phyloP scores from a whole-genome alignment of 2,888 invertebrate species.

The Hartigia nigra region DNA sequence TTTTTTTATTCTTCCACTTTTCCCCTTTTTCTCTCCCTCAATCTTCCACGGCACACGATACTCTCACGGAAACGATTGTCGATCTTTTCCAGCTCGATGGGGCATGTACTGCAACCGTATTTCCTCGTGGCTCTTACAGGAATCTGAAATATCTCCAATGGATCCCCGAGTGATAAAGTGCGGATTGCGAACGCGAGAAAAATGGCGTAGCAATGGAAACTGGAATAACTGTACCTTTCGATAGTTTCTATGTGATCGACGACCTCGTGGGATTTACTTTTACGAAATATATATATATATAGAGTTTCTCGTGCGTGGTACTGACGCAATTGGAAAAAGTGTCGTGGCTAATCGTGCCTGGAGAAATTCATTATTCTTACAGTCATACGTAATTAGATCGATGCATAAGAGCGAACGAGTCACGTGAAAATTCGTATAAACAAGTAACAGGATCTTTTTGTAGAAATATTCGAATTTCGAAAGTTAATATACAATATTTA shows the following conservation, averaged over 20 bases:
- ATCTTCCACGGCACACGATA: background rate
- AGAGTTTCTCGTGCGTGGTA: background rate
- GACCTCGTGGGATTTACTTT: background rate
- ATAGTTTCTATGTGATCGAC: background rate
- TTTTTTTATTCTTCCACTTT: background rate
- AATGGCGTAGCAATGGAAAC: background rate
- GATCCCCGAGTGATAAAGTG: background rate
- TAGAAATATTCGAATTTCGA: too few species aligned
- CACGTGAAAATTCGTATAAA: background rate
- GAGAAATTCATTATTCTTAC: background rate
- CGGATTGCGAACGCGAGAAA: background rate
- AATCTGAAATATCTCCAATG: background rate
- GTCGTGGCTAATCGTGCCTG: background rate
- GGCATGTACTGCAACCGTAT: background rate
- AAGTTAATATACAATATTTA: background rate
- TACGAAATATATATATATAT: background rate
- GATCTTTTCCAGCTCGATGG: background rate
- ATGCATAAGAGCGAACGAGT: background rate
- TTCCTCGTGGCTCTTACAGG: background rate
- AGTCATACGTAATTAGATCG: background rate
- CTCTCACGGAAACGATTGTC: background rate
- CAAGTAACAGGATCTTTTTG: too few species aligned
- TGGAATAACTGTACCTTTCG: background rate
- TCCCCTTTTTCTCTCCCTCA: background rate
- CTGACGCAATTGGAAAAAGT: background rate